Conservation (phyloP, 2,888 invertebrate species). For the Noctuana brunneofusca region DNA sequence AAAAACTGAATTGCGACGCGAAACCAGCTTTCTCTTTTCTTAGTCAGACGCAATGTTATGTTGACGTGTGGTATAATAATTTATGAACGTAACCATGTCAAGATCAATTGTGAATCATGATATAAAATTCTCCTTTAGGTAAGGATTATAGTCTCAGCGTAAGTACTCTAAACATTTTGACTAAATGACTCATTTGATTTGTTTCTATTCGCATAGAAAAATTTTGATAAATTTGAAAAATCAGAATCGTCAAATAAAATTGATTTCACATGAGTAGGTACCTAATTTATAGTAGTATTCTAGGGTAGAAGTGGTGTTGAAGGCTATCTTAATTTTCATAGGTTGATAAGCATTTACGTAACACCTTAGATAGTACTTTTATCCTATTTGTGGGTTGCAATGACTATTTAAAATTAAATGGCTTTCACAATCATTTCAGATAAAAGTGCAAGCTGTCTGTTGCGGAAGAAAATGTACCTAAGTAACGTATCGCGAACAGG, state of each 20-base stretch:
- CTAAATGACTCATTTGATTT: background rate
- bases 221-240: no score
- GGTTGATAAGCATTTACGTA: no score
- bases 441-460: background rate
- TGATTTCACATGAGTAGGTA: no score
- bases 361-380: no score
- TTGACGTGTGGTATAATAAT: constrained; percentile 16
- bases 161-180: background rate
- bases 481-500: background rate
- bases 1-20: background rate
- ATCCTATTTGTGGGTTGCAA: no score
- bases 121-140: constrained; percentile 4
- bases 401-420: no score
- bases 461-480: background rate
- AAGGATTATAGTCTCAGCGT: background rate
- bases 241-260: no score
- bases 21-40: constrained; percentile 23
- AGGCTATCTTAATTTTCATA: no score
- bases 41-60: constrained; percentile 12
- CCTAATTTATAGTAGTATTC: no score
- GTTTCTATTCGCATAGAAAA: no score
- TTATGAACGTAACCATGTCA: constrained; percentile 13
- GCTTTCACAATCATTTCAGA: no score
- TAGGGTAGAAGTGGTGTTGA: no score
- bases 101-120: constrained; percentile 20